Evolutionary conservation across 2,797 vertebrate species (phyloP).

Genomic region (Taeniopygia guttata): DNA sequence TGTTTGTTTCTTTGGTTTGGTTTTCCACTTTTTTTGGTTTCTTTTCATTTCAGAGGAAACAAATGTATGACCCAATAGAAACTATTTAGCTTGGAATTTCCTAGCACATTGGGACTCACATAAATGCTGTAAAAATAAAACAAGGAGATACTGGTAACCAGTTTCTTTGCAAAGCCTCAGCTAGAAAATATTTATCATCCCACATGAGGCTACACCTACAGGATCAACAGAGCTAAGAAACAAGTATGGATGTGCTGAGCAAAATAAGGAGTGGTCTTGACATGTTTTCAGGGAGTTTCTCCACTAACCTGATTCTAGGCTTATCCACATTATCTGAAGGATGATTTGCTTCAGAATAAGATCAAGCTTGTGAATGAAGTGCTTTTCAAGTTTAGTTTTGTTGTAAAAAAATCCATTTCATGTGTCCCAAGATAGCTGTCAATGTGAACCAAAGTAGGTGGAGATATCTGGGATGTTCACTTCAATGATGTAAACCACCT

Average conservation of each 20-base stretch:
- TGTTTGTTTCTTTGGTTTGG: neutral
- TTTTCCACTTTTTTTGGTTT: neutral
- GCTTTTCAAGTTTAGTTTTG: neutral
- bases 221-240: neutral
- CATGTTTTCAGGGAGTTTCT: neutral
- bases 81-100: neutral
- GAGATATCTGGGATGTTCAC: neutral
- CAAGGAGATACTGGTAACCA: neutral
- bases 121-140: neutral
- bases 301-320: neutral
- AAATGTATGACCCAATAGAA: neutral
- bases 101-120: neutral
- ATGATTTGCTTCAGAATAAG: neutral
- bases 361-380: neutral
- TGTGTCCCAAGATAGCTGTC: neutral
- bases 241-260: neutral
- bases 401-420: neutral
- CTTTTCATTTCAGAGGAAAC: neutral
- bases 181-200: neutral
- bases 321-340: neutral
- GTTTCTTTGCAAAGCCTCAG: neutral
- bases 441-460: neutral
- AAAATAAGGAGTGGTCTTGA: neutral
- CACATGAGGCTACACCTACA: accelerated
- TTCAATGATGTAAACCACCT: neutral